These are phyloP conservation scores for fruit fly (Drosophila melanogaster) DNA, from an alignment of 1,140 invertebrate genomes.

Conservation along the genomic window DNA sequence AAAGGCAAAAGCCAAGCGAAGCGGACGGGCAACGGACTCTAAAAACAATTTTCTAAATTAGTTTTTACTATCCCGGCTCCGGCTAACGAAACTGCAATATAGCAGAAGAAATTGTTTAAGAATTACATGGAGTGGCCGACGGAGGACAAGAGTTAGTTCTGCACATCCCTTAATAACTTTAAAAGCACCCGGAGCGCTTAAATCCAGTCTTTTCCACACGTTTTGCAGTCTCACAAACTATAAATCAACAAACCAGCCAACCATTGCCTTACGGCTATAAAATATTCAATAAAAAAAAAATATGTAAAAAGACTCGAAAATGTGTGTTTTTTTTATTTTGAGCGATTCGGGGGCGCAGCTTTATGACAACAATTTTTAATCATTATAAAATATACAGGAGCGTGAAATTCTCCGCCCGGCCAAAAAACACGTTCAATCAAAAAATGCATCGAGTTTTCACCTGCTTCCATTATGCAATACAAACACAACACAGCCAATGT, in stretches of 20 bases:
- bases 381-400: slow-evolving; percentile 51
- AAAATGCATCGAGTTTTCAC: slow-evolving; percentile 36
- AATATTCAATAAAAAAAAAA: slow-evolving; percentile 34
- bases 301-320: slow-evolving; percentile 1
- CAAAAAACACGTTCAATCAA: slow-evolving; percentile 31
- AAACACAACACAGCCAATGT: slow-evolving; percentile 4
- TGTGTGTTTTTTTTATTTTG: background rate
- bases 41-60: slow-evolving; percentile 80
- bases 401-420: slow-evolving; percentile 3
- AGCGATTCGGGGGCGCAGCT: background rate
- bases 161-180: slow-evolving; percentile 22
- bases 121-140: slow-evolving; percentile 21
- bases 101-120: slow-evolving; percentile 38
- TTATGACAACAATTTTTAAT: slow-evolving; percentile 53
- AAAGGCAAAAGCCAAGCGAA: background rate
- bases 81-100: slow-evolving; percentile 14
- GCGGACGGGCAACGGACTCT: slow-evolving; percentile 41
- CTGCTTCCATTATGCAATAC: slow-evolving; percentile 23
- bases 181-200: slow-evolving; percentile 18
- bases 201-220: slow-evolving; percentile 2
- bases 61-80: slow-evolving; percentile 20
- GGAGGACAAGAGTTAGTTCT: slow-evolving; percentile 9
- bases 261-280: slow-evolving; percentile 17
- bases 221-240: slow-evolving; percentile 2
- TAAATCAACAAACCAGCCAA: slow-evolving; percentile 29